phyloP scores from a whole-genome alignment of 2,888 invertebrate genomes.

The Andricus curvator region DNA sequence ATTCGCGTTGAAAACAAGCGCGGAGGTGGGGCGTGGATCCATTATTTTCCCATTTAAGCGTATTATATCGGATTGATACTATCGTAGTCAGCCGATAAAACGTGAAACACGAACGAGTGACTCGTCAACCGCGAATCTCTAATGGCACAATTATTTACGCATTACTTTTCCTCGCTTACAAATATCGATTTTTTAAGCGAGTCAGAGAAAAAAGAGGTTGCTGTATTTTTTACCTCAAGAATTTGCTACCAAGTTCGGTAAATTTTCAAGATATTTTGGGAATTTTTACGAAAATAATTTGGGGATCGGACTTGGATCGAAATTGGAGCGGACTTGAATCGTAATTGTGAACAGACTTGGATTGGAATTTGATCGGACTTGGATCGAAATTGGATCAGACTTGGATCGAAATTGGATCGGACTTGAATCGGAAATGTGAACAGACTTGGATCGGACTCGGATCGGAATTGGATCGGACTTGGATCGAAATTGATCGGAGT shows the following conservation, averaged over 20 bases:
- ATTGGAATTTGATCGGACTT: no score
- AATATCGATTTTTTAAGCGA: background rate
- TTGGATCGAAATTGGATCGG: no score
- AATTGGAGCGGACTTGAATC: no score
- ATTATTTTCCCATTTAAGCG: constrained; percentile 74
- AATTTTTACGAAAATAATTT: no score
- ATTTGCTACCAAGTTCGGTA: background rate
- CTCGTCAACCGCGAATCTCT: constrained; percentile 60
- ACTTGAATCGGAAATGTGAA: no score
- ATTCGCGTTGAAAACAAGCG: constrained; percentile 17
- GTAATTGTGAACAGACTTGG: no score
- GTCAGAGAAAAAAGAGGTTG: background rate
- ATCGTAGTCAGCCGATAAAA: constrained; percentile 57
- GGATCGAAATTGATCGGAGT: no score
- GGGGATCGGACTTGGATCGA: no score
- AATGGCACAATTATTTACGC: constrained; percentile 67
- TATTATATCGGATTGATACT: constrained; percentile 67
- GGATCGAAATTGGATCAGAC: no score
- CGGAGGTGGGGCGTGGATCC: constrained; percentile 42
- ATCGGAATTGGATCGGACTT: no score
- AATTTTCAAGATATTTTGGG: no score
- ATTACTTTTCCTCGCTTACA: constrained; percentile 55
- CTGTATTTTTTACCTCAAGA: background rate
- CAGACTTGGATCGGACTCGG: no score
- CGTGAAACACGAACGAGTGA: constrained; percentile 46